Evolutionary conservation across 1,140 invertebrate species (phyloP), one percentile per base, ranked within the genome.

Genomic region (Magallana angulata): DNA sequence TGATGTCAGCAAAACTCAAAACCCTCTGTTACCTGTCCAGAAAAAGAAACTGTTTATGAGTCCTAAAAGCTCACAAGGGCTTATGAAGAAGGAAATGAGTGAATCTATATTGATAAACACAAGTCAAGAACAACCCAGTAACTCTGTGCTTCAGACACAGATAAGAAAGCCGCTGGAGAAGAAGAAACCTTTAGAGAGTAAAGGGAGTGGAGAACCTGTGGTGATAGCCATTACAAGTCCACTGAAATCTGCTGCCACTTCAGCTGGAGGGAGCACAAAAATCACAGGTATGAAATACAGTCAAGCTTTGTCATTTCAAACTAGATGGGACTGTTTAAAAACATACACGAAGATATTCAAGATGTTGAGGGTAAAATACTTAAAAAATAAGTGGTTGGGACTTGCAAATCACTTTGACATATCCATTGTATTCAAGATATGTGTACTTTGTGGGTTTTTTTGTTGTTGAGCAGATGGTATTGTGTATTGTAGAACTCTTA

Each of bases 31-130:
- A 8, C 81, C 48, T 57, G 48, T 57, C 11, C 48, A 18, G 48
- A 82, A 30, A n/a, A 82, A 82, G 18, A 58, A 57, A 82, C 12
- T 76, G 8, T 76, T 76, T 30, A 48, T 30, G 11, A 76, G 68
- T 76, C n/a, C 64, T 8, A 68, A 6, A 12, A 57, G 57, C 16
- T 16, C 81, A 16, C 8, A 9, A 14, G 14, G 18, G 9, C 18
- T 5, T 82, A 58, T 82, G 14, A 82, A 58, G n/a, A 16, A 82
- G 8, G 57, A 82, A 3, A 56, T 48, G 4, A 58, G 5, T 57
- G 48, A n/a, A n/a, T 57, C 81, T 57, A 16, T 6, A n/a, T 56
- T 7, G 48, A 24, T 36, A 48, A 76, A 11, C 6, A 30, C 14
- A n/a, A 30, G 24, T 76, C 68, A 76, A 12, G 14, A 76, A 36